Conservation (phyloP, 2,113 vertebrate species). For the Synodontis membranacea region DNA sequence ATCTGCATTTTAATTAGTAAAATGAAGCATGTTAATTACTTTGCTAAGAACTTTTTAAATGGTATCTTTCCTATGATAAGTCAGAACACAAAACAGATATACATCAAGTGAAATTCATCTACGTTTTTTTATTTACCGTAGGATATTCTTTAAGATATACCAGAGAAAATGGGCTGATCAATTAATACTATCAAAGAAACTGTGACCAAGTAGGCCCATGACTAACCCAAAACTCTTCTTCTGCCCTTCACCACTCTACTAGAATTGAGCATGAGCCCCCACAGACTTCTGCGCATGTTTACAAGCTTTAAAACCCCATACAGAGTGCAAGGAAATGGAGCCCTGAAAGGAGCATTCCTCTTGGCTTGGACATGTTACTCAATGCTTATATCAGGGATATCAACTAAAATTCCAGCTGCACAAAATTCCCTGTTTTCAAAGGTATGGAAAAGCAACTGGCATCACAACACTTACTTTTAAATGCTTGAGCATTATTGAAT, state of each 20-base stretch:
- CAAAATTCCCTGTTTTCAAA: not conserved
- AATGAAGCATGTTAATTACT: not conserved
- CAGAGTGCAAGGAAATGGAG: slow-evolving; percentile 26
- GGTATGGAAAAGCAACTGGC: not conserved
- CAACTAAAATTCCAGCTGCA: not conserved
- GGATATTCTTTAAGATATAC: not conserved
- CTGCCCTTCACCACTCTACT: slow-evolving; percentile 27
- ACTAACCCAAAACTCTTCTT: not conserved
- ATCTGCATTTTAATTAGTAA: not conserved
- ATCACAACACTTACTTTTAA: not conserved
- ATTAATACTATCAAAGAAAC: slow-evolving; percentile 23
- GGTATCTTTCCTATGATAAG: not conserved
- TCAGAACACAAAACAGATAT: not conserved
- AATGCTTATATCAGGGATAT: slow-evolving; percentile 13
- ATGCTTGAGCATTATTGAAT: not conserved
- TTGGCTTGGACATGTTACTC: slow-evolving; percentile 20
- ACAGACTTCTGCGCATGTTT: slow-evolving; percentile 45
- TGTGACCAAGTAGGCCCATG: not conserved
- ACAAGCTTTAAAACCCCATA: slow-evolving; percentile 20
- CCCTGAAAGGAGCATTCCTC: slow-evolving; percentile 25
- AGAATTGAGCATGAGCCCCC: slow-evolving; percentile 24
- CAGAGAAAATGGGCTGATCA: not conserved
- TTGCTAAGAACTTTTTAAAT: not conserved
- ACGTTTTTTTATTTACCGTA: not conserved
- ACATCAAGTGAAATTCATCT: not conserved